Base-by-base conservation (phyloP, 37 sponge, comb jelly and placozoan species). In the Cladorhizidae sp. region DNA sequence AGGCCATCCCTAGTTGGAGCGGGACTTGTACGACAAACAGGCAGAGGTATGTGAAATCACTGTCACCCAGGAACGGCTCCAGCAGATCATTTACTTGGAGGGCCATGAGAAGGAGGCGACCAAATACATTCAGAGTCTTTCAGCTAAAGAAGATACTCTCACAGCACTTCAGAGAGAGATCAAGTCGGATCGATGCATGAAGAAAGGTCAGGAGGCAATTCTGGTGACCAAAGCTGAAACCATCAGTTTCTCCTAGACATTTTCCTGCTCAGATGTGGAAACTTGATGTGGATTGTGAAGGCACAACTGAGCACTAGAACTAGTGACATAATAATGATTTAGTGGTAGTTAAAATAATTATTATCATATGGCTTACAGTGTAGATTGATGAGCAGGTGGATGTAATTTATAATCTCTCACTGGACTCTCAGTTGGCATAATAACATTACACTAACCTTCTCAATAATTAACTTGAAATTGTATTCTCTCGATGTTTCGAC, bases 1-100 rank as follows among this genome's bases (percentile, higher is more conserved):
- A 42, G 23, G 75, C 85, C 12, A 80, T 90, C 7, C 14, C 21
- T 25, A 23, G 21, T 50, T 80, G 20, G 61, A 42, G 32, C 41
- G 21, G 21, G 65, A 38, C 11, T 78, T 95, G 29, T 83, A 76
- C 32, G 88, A 87, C 45, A 95, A 87, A 78, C 93, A 95, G 72
- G 45, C 58, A 5, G 96, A 95, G 72, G 51, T 93, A 5, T 67
- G 96, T 14, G 96, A 95, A 26, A 67, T 90, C 26, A 84, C 80
- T 45, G 41, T 40, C 43, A 84, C 88, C 9, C 93, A 95, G 70
- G 36, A 51, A 1, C 85, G 84, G 2, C 82, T 95, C 0, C 70
- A 93, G 18, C 80, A 80, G 22, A 92, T 92, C 73, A 95, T 95
- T 39, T 77, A 93, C 28, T 74, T 95, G 26, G 84, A 89, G 58